These are phyloP conservation scores for Thamnophis elegans DNA, from an alignment of 2,797 vertebrate genomes.

Conservation along the genomic window DNA sequence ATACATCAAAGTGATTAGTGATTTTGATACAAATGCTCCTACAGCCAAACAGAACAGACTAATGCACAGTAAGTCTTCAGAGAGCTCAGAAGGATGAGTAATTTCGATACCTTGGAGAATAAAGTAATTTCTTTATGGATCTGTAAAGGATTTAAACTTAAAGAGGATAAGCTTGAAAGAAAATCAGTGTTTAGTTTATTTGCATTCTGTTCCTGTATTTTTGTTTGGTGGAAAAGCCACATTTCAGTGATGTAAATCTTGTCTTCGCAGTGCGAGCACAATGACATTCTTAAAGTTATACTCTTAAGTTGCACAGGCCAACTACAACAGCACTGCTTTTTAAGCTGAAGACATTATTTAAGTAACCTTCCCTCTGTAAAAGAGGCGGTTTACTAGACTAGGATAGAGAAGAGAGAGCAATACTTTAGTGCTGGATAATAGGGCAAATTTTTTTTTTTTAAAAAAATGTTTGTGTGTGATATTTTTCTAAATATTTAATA, in stretches of 20 bases:
- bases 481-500: background rate
- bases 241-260: background rate
- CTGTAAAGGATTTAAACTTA: conserved; percentile 16
- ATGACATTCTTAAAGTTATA: background rate
- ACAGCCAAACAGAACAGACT: background rate
- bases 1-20: background rate
- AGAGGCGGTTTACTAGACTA: background rate
- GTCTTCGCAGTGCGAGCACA: background rate
- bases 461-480: background rate
- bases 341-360: background rate
- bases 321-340: background rate
- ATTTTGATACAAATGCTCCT: background rate
- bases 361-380: background rate
- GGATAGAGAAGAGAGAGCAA: background rate
- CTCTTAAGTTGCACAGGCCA: background rate
- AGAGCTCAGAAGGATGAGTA: background rate
- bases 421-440: background rate
- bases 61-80: background rate
- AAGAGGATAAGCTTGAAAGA: background rate
- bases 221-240: background rate
- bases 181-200: background rate
- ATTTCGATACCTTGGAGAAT: background rate
- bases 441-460: background rate
- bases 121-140: background rate
- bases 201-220: background rate